phyloP scores from a whole-genome alignment of 2,113 vertebrate species.

The Semnornis frantzii region DNA sequence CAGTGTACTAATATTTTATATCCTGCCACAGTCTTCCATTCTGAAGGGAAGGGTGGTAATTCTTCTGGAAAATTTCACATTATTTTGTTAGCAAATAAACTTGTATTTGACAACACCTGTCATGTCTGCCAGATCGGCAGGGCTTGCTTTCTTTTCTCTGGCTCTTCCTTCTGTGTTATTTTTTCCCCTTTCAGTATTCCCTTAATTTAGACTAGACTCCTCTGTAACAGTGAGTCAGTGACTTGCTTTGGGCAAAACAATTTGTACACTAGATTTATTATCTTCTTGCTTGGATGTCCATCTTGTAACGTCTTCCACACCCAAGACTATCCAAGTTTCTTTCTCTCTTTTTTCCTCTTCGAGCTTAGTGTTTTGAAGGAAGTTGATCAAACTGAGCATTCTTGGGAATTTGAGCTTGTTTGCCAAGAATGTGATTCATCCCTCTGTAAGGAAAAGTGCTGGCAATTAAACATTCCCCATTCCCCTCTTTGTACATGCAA shows the following conservation, averaged over 20 bases:
- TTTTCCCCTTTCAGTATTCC: background rate
- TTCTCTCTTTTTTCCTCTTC: slow-evolving; percentile 12
- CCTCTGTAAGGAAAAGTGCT: slow-evolving; percentile 43
- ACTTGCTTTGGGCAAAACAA: slow-evolving; percentile 33
- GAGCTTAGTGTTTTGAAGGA: slow-evolving; percentile 62
- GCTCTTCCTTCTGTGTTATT: background rate
- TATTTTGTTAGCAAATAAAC: slow-evolving; percentile 50
- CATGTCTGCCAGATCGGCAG: background rate
- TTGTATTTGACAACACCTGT: background rate
- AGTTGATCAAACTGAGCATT: slow-evolving; percentile 68
- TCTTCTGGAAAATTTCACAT: slow-evolving; percentile 14
- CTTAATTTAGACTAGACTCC: slow-evolving; percentile 27
- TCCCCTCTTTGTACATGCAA: slow-evolving; percentile 45
- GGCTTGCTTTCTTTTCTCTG: slow-evolving; percentile 26
- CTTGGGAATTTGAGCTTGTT: slow-evolving; percentile 49
- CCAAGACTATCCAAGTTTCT: slow-evolving; percentile 14
- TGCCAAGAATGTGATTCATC: slow-evolving; percentile 75
- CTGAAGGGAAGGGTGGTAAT: background rate
- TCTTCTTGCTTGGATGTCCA: slow-evolving; percentile 42
- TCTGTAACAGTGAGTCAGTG: background rate
- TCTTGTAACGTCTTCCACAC: slow-evolving; percentile 35
- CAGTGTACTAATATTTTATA: background rate
- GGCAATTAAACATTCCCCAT: slow-evolving; percentile 37
- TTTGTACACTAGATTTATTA: slow-evolving; percentile 26
- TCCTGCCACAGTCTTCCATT: background rate